phyloP scores from a whole-genome alignment of 2,113 vertebrate genomes.

The Trochalopteron elliotii region DNA sequence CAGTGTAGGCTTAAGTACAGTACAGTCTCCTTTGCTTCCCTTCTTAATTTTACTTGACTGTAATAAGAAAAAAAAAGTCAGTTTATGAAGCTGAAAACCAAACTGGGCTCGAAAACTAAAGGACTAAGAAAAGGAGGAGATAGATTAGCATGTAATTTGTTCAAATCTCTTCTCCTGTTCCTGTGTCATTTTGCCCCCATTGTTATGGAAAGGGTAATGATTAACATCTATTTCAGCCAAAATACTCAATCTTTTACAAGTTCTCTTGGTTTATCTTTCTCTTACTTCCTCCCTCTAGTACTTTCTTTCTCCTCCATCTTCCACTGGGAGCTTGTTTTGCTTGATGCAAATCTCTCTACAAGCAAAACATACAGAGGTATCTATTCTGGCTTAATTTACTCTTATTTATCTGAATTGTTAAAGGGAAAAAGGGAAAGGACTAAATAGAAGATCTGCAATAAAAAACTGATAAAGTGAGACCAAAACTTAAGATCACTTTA shows the following conservation, averaged over 20 bases:
- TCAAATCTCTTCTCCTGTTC: neutral
- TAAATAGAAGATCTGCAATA: neutral
- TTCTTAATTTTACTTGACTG: constrained; percentile 87
- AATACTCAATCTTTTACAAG: neutral
- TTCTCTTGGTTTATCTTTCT: neutral
- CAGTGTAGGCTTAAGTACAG: constrained; percentile 78
- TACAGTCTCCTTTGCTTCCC: constrained; percentile 84
- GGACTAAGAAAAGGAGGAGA: neutral
- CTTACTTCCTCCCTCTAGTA: neutral
- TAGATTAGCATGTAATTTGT: neutral
- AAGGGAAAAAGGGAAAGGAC: neutral
- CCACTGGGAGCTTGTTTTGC: neutral
- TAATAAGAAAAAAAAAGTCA: neutral
- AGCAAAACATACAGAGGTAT: neutral
- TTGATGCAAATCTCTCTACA: neutral
- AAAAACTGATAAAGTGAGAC: neutral
- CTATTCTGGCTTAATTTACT: neutral
- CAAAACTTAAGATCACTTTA: neutral
- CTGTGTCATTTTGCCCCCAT: neutral
- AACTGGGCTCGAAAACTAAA: neutral
- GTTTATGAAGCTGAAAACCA: neutral
- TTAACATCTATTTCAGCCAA: neutral
- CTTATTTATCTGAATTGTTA: neutral
- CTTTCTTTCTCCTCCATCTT: neutral
- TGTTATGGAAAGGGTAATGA: neutral